Conservation (phyloP, 2,797 vertebrate genomes). For the Aulostomus chinensis region DNA sequence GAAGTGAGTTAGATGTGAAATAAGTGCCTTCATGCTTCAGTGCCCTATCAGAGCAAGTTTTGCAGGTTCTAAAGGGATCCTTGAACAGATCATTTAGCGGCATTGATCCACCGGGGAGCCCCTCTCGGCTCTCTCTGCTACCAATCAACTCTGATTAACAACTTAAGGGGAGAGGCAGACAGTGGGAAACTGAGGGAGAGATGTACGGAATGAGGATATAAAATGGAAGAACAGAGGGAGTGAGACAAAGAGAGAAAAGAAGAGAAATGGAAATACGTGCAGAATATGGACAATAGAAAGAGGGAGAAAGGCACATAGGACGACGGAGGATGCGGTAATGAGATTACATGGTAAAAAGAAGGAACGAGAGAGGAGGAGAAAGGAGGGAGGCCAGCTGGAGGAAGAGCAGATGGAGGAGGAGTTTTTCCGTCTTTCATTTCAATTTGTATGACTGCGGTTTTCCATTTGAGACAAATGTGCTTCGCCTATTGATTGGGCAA, state of each 20-base stretch:
- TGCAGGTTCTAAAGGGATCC: slow-evolving; percentile 72
- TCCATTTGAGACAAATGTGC: slow-evolving; percentile 57
- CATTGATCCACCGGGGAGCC: slow-evolving; percentile 79
- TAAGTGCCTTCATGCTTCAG: slow-evolving; percentile 73
- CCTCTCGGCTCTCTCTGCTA: slow-evolving; percentile 65
- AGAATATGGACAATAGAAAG: slow-evolving; percentile 40
- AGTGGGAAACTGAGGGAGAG: slow-evolving; percentile 49
- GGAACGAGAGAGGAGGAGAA: slow-evolving; percentile 19
- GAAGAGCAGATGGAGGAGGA: slow-evolving; percentile 53
- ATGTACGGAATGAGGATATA: slow-evolving; percentile 57
- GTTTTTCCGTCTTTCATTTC: slow-evolving; percentile 46
- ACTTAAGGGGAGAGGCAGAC: slow-evolving; percentile 49
- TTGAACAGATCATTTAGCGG: slow-evolving; percentile 78
- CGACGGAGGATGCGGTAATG: slow-evolving; percentile 1
- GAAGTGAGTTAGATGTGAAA: slow-evolving; percentile 79
- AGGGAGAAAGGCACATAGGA: slow-evolving; percentile 9
- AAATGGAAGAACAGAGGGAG: slow-evolving; percentile 29
- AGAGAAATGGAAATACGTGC: slow-evolving; percentile 17
- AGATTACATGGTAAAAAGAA: no score
- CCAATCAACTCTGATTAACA: slow-evolving; percentile 78
- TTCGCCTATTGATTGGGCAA: slow-evolving; percentile 50
- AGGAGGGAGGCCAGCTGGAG: slow-evolving; percentile 40
- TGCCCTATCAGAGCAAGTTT: slow-evolving; percentile 71
- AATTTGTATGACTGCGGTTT: slow-evolving; percentile 48
- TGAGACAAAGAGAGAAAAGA: slow-evolving; percentile 20